phyloP scores from a whole-genome alignment of 2,888 invertebrate species.

The Limenitis camilla region DNA sequence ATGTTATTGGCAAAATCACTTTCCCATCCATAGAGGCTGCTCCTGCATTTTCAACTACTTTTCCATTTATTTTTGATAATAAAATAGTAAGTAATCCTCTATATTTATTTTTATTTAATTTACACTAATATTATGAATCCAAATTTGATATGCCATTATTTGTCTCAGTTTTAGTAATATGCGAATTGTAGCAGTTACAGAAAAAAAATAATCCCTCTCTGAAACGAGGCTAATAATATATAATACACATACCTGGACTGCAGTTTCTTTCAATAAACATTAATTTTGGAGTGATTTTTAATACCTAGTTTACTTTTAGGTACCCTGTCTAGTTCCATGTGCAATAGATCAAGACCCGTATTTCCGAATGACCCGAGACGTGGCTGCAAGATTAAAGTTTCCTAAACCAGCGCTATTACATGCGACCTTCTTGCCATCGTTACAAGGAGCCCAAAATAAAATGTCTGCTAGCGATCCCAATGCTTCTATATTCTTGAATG shows the following conservation, averaged over 20 bases:
- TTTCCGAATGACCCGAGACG: slow-evolving; percentile 98
- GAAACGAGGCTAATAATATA: too few species aligned
- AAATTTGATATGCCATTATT: too few species aligned
- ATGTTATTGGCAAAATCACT: slow-evolving; percentile 96
- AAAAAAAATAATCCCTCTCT: too few species aligned
- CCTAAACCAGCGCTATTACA: slow-evolving; percentile 92
- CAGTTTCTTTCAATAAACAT: not conserved
- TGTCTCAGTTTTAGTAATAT: too few species aligned
- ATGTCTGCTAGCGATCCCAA: slow-evolving; percentile 98
- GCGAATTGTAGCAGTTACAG: too few species aligned
- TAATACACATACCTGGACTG: too few species aligned
- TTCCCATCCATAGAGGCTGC: slow-evolving; percentile 98
- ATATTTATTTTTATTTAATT: not conserved
- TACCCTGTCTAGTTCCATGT: slow-evolving; percentile 88
- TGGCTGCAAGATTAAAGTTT: slow-evolving; percentile 91
- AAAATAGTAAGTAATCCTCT: slow-evolving; percentile 73
- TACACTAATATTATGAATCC: too few species aligned
- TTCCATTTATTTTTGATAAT: slow-evolving; percentile 91
- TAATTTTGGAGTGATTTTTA: slow-evolving; percentile 10
- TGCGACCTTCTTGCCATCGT: slow-evolving; percentile 91
- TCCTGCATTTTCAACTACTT: slow-evolving; percentile 91
- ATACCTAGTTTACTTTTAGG: slow-evolving; percentile 30
- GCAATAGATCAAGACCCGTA: slow-evolving; percentile 99
- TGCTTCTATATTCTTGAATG: slow-evolving; percentile 95
- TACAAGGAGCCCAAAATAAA: slow-evolving; percentile 97